phyloP scores from a whole-genome alignment of 2,888 invertebrate species.

The Caenorhabditis sulstoni region DNA sequence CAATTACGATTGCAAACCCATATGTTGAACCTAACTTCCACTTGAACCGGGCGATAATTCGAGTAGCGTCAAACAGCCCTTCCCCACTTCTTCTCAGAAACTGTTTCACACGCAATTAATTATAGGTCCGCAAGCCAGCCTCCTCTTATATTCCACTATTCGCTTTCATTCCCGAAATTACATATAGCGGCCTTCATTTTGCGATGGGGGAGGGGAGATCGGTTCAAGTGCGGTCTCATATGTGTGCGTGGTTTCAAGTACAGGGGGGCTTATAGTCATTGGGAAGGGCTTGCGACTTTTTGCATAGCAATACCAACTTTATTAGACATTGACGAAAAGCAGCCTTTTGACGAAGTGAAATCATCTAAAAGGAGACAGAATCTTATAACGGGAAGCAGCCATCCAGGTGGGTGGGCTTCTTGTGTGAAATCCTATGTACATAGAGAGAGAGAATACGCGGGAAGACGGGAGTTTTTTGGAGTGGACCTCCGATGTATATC shows the following conservation, averaged over 20 bases:
- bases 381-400: neutral
- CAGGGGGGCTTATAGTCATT: slow-evolving; percentile 42
- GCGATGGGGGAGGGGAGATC: neutral
- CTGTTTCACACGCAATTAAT: slow-evolving; percentile 60
- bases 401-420: slow-evolving; percentile 30
- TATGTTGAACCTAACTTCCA: neutral
- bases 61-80: slow-evolving; percentile 26
- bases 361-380: too few relatives aligned
- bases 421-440: slow-evolving; percentile 55
- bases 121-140: slow-evolving; percentile 50
- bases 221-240: slow-evolving; percentile 56
- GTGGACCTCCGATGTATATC: slow-evolving; percentile 60
- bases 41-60: slow-evolving; percentile 35
- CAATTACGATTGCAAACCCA: too few relatives aligned
- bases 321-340: too few relatives aligned
- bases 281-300: too few relatives aligned
- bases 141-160: slow-evolving; percentile 24
- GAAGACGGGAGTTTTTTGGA: slow-evolving; percentile 33
- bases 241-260: slow-evolving; percentile 50
- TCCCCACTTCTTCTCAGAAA: slow-evolving; percentile 10
- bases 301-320: too few relatives aligned
- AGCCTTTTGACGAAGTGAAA: too few relatives aligned
- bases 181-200: slow-evolving; percentile 58
- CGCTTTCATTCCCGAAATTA: slow-evolving; percentile 58
- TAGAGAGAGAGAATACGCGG: slow-evolving; percentile 31